Evolutionary conservation across 2,113 vertebrate species (phyloP).

Genomic region (Eulacestoma nigropectus): DNA sequence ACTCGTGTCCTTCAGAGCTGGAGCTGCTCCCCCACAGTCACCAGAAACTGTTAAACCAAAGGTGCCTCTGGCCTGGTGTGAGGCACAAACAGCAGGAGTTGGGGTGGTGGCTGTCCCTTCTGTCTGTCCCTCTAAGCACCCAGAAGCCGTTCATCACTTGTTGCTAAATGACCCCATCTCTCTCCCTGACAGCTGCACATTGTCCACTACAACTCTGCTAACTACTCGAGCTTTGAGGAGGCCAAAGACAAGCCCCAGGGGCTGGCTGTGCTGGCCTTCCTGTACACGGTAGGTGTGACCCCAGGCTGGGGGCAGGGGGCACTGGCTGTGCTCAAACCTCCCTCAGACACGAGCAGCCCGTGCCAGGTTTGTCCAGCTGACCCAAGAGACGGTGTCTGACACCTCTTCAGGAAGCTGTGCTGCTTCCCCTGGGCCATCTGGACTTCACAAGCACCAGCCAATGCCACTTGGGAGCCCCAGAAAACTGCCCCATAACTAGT

Average conservation of each 20-base stretch:
- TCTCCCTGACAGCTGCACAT: slow-evolving; percentile 81
- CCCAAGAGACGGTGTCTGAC: not conserved
- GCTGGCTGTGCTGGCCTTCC: slow-evolving; percentile 84
- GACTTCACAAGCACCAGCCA: not conserved
- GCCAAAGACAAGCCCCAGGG: slow-evolving; percentile 80
- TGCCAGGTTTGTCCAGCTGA: not conserved
- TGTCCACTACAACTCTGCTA: slow-evolving; percentile 88
- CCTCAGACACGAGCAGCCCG: not conserved
- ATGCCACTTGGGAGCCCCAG: not conserved
- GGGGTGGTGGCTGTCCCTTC: not conserved
- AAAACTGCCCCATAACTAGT: not conserved
- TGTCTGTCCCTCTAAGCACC: not conserved
- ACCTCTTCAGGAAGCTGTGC: not conserved
- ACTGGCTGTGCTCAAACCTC: rapidly evolving
- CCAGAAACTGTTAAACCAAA: not conserved
- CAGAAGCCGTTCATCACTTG: not conserved
- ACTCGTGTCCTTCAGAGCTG: not conserved
- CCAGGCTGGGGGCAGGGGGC: not conserved
- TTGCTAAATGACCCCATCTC: not conserved
- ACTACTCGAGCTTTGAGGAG: slow-evolving; percentile 77
- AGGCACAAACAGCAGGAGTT: not conserved
- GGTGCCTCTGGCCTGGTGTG: not conserved
- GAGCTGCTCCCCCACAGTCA: not conserved
- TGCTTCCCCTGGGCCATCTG: not conserved
- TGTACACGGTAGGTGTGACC: slow-evolving; percentile 74